phyloP scores from a whole-genome alignment of 2,888 invertebrate genomes.

The Drosophila koepferae region DNA sequence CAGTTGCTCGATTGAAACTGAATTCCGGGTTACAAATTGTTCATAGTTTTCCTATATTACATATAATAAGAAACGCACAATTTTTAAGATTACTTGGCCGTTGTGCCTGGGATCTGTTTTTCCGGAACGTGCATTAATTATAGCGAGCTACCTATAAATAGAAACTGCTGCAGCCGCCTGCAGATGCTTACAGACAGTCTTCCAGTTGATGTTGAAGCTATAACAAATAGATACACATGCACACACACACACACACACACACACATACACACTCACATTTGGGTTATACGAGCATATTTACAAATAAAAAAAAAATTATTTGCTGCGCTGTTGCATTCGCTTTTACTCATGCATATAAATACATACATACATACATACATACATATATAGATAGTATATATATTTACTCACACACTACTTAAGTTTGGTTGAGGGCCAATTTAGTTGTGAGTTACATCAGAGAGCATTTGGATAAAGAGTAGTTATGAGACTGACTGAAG shows the following conservation, averaged over 20 bases:
- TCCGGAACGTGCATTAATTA: slow-evolving; percentile 36
- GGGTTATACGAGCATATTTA: slow-evolving; percentile 7
- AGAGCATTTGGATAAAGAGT: slow-evolving; percentile 37
- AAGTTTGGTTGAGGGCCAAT: slow-evolving; percentile 36
- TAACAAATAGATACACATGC: slow-evolving; percentile 9
- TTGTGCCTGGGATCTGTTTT: slow-evolving; percentile 15
- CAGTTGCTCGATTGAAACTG: not conserved
- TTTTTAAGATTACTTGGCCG: slow-evolving; percentile 2
- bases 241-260: slow-evolving; percentile 9
- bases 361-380: too few relatives aligned
- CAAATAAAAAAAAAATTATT: slow-evolving; percentile 24
- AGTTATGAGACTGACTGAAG: slow-evolving; percentile 13
- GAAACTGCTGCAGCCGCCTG: slow-evolving; percentile 53
- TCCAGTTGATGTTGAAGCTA: slow-evolving; percentile 60
- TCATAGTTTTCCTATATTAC: not conserved
- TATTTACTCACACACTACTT: slow-evolving; percentile 43
- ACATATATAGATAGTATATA: not conserved
- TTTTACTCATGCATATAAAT: slow-evolving; percentile 13
- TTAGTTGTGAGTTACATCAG: slow-evolving; percentile 61
- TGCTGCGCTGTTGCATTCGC: slow-evolving; percentile 38
- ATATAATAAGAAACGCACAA: not conserved
- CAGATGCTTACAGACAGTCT: slow-evolving; percentile 43
- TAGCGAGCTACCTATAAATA: slow-evolving; percentile 63
- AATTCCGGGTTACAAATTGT: not conserved
- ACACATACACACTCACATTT: not conserved